These are phyloP conservation scores for Leistus spinibarbis DNA, from an alignment of 2,888 invertebrate genomes.

Conservation along the genomic window DNA sequence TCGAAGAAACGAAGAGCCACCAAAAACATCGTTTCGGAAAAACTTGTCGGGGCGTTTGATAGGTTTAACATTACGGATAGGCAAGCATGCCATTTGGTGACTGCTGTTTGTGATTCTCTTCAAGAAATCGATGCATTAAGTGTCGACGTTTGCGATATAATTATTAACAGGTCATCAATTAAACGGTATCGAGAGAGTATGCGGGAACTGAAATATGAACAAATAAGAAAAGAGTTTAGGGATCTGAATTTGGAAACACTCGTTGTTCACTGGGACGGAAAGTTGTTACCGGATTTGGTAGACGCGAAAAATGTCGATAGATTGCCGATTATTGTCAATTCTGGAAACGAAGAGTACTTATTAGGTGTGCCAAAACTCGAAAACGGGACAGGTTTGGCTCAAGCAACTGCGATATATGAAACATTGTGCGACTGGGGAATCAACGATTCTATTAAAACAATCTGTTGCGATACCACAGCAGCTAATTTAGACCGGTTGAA, in stretches of 20 bases:
- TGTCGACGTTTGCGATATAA: background rate
- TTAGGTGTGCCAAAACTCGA: conserved; percentile 22
- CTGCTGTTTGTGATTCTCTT: background rate
- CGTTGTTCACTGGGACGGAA: conserved; percentile 9
- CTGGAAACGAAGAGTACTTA: conserved; percentile 23
- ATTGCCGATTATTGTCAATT: conserved; percentile 14
- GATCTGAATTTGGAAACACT: background rate
- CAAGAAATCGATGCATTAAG: background rate
- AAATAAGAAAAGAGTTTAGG: background rate
- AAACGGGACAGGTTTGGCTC: background rate
- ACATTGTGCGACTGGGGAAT: conserved; percentile 15
- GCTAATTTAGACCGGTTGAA: conserved; percentile 40
- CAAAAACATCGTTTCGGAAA: background rate
- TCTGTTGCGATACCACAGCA: conserved; percentile 41
- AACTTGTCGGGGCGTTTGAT: background rate
- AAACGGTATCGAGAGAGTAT: background rate
- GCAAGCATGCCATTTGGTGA: background rate
- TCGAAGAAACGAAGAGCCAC: background rate
- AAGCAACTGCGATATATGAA: background rate
- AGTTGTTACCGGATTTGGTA: conserved; percentile 13
- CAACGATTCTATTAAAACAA: conserved; percentile 31
- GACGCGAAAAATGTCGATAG: background rate
- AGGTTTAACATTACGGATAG: background rate
- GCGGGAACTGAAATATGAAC: background rate
- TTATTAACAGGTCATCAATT: background rate